Conservation (phyloP, 2,888 invertebrate genomes). For the Lasioglossum calceatum region DNA sequence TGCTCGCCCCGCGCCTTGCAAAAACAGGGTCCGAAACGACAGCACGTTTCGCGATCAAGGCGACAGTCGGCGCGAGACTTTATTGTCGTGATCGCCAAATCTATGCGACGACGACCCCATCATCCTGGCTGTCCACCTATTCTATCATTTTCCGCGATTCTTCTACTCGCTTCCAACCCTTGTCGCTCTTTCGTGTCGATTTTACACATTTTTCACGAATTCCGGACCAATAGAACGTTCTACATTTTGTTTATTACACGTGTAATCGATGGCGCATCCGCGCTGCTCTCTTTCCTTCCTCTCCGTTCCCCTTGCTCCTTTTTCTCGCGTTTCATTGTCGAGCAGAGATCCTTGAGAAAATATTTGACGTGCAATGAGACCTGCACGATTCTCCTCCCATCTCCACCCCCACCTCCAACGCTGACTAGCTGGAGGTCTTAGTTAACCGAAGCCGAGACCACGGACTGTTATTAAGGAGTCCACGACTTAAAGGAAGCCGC, state of each 20-base stretch:
- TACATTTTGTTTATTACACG: no score
- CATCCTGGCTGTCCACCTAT: background rate
- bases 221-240: no score
- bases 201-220: no score
- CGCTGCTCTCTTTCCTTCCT: background rate
- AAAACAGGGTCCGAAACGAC: slow-evolving; percentile 12
- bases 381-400: background rate
- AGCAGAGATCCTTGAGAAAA: slow-evolving; percentile 43
- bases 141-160: background rate
- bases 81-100: background rate
- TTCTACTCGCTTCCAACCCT: background rate
- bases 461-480: slow-evolving; percentile 60
- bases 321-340: background rate
- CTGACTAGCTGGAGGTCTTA: slow-evolving; percentile 37
- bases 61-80: slow-evolving; percentile 26
- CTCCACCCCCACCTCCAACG: background rate
- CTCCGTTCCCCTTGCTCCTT: no score
- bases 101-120: background rate
- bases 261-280: background rate
- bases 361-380: slow-evolving; percentile 53
- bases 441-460: background rate
- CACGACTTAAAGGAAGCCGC: slow-evolving; percentile 41
- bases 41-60: slow-evolving; percentile 32
- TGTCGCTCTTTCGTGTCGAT: no score
- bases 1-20: background rate